Conservation (phyloP, 2,113 vertebrate species). For the Archilochus colubris region DNA sequence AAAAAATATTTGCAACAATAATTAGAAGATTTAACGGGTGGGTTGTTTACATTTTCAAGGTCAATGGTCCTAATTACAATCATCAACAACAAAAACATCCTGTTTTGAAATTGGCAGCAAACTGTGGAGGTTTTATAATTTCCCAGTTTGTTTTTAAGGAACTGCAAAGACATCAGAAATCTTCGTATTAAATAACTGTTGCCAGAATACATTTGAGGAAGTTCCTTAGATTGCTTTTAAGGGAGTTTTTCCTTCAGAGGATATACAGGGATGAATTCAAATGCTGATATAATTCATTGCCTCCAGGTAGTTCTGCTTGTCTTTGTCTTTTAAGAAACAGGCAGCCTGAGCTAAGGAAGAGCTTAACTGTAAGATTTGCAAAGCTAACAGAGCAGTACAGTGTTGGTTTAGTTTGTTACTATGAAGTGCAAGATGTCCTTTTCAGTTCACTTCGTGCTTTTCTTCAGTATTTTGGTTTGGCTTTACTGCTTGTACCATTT, state of each 20-base stretch:
- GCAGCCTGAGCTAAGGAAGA: constrained; percentile 1
- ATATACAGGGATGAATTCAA: constrained; percentile 26
- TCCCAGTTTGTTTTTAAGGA: constrained; percentile 24
- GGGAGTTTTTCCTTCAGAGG: neutral
- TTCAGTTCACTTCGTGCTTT: neutral
- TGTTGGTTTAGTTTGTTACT: neutral
- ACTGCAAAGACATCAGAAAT: neutral
- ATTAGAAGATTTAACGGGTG: constrained; percentile 16
- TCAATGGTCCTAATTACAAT: constrained; percentile 50
- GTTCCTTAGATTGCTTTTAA: constrained; percentile 20
- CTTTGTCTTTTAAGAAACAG: constrained; percentile 40
- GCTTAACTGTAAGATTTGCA: neutral
- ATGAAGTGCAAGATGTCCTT: constrained; percentile 3
- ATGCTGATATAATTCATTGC: constrained; percentile 28
- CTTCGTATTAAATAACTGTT: constrained; percentile 13
- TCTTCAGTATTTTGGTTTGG: neutral
- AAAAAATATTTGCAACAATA: neutral
- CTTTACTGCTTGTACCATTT: neutral
- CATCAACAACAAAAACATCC: constrained; percentile 47
- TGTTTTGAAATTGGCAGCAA: constrained; percentile 37
- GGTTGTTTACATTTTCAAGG: constrained; percentile 41
- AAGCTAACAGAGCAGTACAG: neutral
- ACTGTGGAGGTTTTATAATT: neutral
- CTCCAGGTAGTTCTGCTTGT: constrained; percentile 31
- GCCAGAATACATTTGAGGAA: constrained; percentile 16